Evolutionary conservation across 2,113 vertebrate genomes (phyloP).

Genomic region (Tricholaema leucomelas): DNA sequence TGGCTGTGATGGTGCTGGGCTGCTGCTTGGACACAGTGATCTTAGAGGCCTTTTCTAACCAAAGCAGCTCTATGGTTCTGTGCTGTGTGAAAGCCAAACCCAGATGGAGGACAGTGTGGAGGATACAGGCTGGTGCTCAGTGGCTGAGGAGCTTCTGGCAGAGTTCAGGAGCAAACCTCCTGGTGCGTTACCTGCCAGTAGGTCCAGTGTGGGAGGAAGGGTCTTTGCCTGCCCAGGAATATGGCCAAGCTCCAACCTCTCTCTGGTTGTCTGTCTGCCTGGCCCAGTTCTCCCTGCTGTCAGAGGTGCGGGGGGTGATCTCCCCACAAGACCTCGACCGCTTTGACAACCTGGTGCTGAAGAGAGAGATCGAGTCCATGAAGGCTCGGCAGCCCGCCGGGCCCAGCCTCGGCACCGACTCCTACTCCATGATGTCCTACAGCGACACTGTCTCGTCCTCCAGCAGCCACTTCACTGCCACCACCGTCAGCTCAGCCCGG

Average conservation of each 20-base stretch:
- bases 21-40: too few relatives aligned
- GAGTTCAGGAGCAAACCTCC: neutral
- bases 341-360: constrained; percentile 91
- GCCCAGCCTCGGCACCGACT: constrained; percentile 70
- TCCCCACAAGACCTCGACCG: constrained; percentile 89
- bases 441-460: constrained; percentile 89
- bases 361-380: constrained; percentile 92
- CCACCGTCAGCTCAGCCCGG: constrained; percentile 94
- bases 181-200: accelerated
- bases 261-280: neutral
- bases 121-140: neutral
- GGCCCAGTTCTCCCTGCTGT: constrained; percentile 90
- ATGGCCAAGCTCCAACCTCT: neutral
- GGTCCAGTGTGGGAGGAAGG: neutral
- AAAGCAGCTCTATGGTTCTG: too few relatives aligned
- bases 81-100: neutral
- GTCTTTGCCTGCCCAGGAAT: neutral
- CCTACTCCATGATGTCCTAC: constrained; percentile 88
- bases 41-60: too few relatives aligned
- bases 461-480: constrained; percentile 92
- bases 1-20: too few relatives aligned
- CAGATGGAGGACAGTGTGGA: neutral
- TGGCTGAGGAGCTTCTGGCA: neutral
- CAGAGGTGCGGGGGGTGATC: constrained; percentile 88
- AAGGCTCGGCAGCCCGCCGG: constrained; percentile 86